Conservation (phyloP, 1,140 invertebrate species). For the Brachionus rubens region DNA sequence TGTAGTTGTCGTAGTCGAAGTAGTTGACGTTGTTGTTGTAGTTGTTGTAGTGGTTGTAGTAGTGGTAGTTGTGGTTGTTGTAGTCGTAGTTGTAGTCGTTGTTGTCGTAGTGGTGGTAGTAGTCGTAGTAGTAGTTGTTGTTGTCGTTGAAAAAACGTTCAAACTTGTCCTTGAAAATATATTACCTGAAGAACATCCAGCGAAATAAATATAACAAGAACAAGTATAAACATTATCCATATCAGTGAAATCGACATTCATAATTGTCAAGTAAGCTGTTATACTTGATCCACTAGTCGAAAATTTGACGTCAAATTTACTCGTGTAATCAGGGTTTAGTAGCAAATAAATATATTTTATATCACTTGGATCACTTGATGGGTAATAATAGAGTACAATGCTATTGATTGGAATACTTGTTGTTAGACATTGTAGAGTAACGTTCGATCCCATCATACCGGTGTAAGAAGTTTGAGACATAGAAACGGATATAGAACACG, state of each 20-base stretch:
- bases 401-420: not conserved
- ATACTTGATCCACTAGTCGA: not conserved
- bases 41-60: not conserved
- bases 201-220: not conserved
- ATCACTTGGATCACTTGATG: not conserved
- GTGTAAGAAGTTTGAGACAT: not conserved
- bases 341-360: not conserved
- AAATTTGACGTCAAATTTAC: conserved; percentile 3
- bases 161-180: not conserved
- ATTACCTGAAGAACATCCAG: not conserved
- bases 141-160: not conserved
- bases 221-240: not conserved
- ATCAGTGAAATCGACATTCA: conserved; percentile 1
- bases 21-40: not conserved
- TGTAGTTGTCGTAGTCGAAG: not conserved
- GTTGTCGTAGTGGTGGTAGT: conserved; percentile 34
- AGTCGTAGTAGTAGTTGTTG: conserved; percentile 2
- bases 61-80: not conserved
- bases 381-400: not conserved
- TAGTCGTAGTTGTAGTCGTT: conserved; percentile 21
- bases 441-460: not conserved
- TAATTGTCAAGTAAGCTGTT: conserved; percentile 14
- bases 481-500: not conserved
- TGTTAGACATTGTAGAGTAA: not conserved
- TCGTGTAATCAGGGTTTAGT: not conserved